A percentile compares a stretch with the other conserved stretches of the same genome.
Conservation (phyloP, 2,888 invertebrate species). For the Hipparchia sbordonii region DNA sequence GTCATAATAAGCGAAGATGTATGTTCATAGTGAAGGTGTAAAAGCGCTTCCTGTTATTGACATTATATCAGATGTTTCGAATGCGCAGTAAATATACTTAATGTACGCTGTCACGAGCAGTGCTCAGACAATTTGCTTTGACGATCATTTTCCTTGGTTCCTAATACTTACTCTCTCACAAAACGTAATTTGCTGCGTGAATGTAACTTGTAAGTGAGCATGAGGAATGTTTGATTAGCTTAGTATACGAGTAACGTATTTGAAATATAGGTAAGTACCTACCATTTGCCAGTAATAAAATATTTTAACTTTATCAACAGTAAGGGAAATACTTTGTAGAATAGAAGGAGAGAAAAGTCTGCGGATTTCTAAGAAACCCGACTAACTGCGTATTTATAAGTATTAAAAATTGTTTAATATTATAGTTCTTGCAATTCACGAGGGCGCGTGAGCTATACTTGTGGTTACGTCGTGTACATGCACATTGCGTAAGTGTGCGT, state of each 20-base stretch:
- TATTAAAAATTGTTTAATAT: too few relatives aligned
- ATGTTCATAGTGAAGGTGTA: slow-evolving; percentile 11
- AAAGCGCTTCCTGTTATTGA: slow-evolving; percentile 37
- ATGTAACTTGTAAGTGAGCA: slow-evolving; percentile 12
- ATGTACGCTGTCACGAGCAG: slow-evolving; percentile 41
- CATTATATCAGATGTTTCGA: slow-evolving; percentile 43
- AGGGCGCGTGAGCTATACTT: too few relatives aligned
- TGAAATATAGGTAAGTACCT: background rate
- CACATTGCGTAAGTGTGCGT: too few relatives aligned
- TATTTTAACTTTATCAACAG: background rate
- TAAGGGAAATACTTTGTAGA: background rate
- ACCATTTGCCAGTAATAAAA: background rate
- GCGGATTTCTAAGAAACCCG: too few relatives aligned
- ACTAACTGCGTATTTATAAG: too few relatives aligned
- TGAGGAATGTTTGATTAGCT: slow-evolving; percentile 17
- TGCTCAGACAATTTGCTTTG: slow-evolving; percentile 39
- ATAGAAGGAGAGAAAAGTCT: too few relatives aligned
- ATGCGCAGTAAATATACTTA: slow-evolving; percentile 42
- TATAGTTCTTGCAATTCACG: too few relatives aligned
- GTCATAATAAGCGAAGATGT: too few relatives aligned
- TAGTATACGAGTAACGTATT: slow-evolving; percentile 2
- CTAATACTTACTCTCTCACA: slow-evolving; percentile 11
- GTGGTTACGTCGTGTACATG: too few relatives aligned
- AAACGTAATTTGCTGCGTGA: slow-evolving; percentile 22
- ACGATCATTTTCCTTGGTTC: slow-evolving; percentile 39